These are phyloP conservation scores for Brachystomella parvula DNA, from an alignment of 1,140 invertebrate genomes.

Conservation along the genomic window DNA sequence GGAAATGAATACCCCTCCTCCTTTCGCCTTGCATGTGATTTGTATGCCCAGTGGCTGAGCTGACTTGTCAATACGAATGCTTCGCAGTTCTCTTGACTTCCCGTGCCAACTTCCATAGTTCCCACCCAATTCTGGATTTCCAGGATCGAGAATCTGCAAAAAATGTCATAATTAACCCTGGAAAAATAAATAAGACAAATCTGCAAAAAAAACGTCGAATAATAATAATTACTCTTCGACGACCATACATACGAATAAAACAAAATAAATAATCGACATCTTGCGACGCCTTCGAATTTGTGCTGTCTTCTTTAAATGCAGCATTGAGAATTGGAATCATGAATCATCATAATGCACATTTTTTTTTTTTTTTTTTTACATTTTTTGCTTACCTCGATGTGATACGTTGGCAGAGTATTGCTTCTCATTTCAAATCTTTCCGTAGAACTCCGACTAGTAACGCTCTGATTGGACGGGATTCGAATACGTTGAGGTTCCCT, in stretches of 20 bases:
- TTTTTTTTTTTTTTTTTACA: too few relatives aligned
- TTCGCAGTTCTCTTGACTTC: constrained; percentile 73
- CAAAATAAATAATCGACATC: too few relatives aligned
- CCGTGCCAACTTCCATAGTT: constrained; percentile 37
- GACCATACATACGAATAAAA: too few relatives aligned
- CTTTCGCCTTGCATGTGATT: constrained; percentile 71
- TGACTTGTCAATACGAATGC: constrained; percentile 78
- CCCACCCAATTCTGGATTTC: constrained; percentile 53
- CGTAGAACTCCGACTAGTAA: constrained; percentile 79
- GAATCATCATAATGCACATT: too few relatives aligned
- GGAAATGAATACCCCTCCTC: constrained; percentile 80
- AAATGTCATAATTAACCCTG: too few relatives aligned
- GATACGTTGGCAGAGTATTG: constrained; percentile 82
- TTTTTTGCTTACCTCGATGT: constrained; percentile 58
- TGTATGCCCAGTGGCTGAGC: constrained; percentile 88
- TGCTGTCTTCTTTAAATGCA: too few relatives aligned
- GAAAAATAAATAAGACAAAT: too few relatives aligned
- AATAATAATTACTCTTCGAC: too few relatives aligned
- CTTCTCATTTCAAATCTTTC: constrained; percentile 76
- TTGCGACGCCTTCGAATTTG: too few relatives aligned
- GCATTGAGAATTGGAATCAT: too few relatives aligned
- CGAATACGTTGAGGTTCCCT: constrained; percentile 74
- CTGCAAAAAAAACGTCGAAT: too few relatives aligned
- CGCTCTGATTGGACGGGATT: constrained; percentile 87
- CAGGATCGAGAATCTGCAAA: constrained; percentile 37